Base-by-base conservation (phyloP, 2,797 vertebrate species). In the Leptodactylus fallax region DNA sequence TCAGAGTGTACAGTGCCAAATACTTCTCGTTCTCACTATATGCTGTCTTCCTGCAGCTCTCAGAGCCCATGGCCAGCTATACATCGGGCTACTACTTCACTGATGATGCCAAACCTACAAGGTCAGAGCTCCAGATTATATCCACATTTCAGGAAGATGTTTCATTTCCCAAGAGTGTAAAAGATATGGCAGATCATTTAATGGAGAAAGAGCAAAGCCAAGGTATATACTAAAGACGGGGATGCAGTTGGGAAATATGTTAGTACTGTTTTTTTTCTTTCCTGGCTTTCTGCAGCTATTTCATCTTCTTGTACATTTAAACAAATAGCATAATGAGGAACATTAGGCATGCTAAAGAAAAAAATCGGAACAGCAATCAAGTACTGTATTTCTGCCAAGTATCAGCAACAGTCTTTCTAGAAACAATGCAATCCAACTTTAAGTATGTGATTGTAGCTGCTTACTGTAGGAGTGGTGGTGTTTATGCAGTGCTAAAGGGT, bases 141-240 rank as follows among this genome's bases (percentile, higher is more conserved):
- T 89, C 85, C 83, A 91, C 93, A 93, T 95, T 95, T 91, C 93
- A 92, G 90, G 92, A 92, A 84, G 94, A 93, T 91, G 91, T 89
- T 87, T 55, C 91, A 90, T 93, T 94, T 91, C 91, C 92, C 91
- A 92, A 91, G 92, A 92, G 92, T 92, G 91, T 91, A 91, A 92
- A 67, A 79, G 92, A 93, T 91, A 92, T 93, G 92, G 91, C 93
- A 92, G 91, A 93, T 92, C 92, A 93, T 90, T 93, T 95, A 93
- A 93, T 91, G 86, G 76, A 89, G 36, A 90, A 86, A 87, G 85
- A 87, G 58, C 86, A 88, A 81, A 85, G 27, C 45, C 76, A 89
- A 86, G 90, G 91, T 91, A 89, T 83, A 69, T 17, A 47, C 67
- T 81, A 80, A 55, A 36, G 56, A 85, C 60, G 88, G 19, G 45